Conservation (phyloP, 2,797 vertebrate genomes). For the Ispidina picta region DNA sequence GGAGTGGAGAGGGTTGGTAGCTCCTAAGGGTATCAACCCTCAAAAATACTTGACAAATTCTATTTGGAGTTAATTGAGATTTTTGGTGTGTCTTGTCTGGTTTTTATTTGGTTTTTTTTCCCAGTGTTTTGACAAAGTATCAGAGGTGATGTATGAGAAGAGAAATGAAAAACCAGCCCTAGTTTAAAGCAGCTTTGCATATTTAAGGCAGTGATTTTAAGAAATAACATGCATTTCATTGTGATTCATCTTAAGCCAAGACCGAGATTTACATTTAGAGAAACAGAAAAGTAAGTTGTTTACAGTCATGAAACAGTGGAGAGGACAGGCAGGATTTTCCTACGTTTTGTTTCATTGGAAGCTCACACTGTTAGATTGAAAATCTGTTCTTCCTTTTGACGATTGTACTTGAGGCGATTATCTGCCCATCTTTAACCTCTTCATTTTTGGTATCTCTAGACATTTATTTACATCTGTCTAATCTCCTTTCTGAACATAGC, state of each 20-base stretch:
- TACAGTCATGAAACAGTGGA: slow-evolving; percentile 11
- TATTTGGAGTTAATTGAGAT: neutral
- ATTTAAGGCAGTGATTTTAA: slow-evolving; percentile 15
- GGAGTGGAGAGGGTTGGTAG: neutral
- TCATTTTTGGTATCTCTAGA: slow-evolving; percentile 55
- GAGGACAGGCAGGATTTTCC: slow-evolving; percentile 28
- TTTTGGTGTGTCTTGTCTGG: neutral
- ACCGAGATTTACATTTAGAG: slow-evolving; percentile 47
- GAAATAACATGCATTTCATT: neutral
- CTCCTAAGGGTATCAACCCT: neutral
- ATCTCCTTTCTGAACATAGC: slow-evolving; percentile 64
- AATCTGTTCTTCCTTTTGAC: slow-evolving; percentile 56
- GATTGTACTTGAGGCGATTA: slow-evolving; percentile 55
- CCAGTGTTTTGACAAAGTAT: neutral
- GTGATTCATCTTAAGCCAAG: slow-evolving; percentile 1
- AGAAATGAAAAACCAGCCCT: slow-evolving; percentile 11
- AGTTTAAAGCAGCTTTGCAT: slow-evolving; percentile 46
- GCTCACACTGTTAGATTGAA: slow-evolving; percentile 53
- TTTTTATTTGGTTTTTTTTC: neutral
- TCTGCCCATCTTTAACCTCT: slow-evolving; percentile 61
- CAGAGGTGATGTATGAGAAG: slow-evolving; percentile 32
- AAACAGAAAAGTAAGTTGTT: slow-evolving; percentile 35
- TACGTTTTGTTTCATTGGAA: slow-evolving; percentile 45
- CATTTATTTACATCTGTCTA: slow-evolving; percentile 55
- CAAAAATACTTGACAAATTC: neutral